Evolutionary conservation across 2,888 invertebrate genomes (phyloP).

Genomic region (Drosophila aldrichi): DNA sequence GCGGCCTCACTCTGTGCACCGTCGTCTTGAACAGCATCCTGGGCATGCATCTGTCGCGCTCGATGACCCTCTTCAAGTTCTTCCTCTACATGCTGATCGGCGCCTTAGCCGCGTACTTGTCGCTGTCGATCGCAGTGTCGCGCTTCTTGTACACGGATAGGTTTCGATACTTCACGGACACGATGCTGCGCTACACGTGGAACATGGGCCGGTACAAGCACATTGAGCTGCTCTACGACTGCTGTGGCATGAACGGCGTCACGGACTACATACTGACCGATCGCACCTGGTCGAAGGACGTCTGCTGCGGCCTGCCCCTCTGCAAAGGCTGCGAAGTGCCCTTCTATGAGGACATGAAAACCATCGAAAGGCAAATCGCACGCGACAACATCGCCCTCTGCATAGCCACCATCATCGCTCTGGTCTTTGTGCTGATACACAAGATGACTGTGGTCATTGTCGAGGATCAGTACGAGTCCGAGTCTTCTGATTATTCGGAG

Average conservation of each 20-base stretch:
- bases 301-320: slow-evolving; percentile 46
- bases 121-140: slow-evolving; percentile 32
- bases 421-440: slow-evolving; percentile 28
- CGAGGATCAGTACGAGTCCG: slow-evolving; percentile 27
- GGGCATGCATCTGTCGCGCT: slow-evolving; percentile 47
- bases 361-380: slow-evolving; percentile 50
- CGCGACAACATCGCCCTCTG: slow-evolving; percentile 54
- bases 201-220: neutral
- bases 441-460: neutral
- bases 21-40: slow-evolving; percentile 32
- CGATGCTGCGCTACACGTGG: slow-evolving; percentile 23
- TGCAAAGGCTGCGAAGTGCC: slow-evolving; percentile 45
- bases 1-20: slow-evolving; percentile 5
- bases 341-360: slow-evolving; percentile 24
- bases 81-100: slow-evolving; percentile 22
- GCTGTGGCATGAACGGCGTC: slow-evolving; percentile 51
- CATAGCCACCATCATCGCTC: slow-evolving; percentile 15
- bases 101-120: slow-evolving; percentile 15
- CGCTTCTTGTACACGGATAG: neutral
- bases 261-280: slow-evolving; percentile 46
- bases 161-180: slow-evolving; percentile 15
- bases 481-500: slow-evolving; percentile 24
- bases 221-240: slow-evolving; percentile 46
- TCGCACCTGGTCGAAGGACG: slow-evolving; percentile 38
- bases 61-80: slow-evolving; percentile 17